Conservation (phyloP, 2,888 invertebrate species). For the Chaitophorus viminalis region DNA sequence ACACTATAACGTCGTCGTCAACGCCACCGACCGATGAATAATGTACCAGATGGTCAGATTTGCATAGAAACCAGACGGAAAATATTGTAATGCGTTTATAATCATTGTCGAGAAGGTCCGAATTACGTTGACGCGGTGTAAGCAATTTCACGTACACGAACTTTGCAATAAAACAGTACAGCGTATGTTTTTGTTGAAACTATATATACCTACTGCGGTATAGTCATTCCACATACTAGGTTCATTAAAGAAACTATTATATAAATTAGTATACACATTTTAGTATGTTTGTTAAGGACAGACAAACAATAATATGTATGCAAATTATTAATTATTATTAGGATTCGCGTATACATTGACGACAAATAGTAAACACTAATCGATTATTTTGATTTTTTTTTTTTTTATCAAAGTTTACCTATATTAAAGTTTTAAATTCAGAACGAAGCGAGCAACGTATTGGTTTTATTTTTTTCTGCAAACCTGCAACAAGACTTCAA, state of each 20-base stretch:
- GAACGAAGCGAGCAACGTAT: too few relatives aligned
- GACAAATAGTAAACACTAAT: not conserved
- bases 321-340: not conserved
- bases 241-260: not conserved
- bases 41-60: not conserved
- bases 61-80: slow-evolving; percentile 29
- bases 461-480: too few relatives aligned
- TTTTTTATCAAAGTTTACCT: too few relatives aligned
- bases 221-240: too few relatives aligned
- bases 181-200: too few relatives aligned
- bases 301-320: not conserved
- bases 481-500: too few relatives aligned
- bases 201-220: too few relatives aligned
- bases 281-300: too few relatives aligned
- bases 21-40: not conserved
- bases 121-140: slow-evolving; percentile 3
- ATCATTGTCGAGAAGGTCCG: not conserved
- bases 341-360: not conserved
- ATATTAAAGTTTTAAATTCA: too few relatives aligned
- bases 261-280: not conserved
- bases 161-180: not conserved
- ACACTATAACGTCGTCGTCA: not conserved
- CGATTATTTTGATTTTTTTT: too few relatives aligned
- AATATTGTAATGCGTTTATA: not conserved
- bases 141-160: not conserved